Conservation (phyloP, 2,888 invertebrate species). For the Monoplex corrugatus region DNA sequence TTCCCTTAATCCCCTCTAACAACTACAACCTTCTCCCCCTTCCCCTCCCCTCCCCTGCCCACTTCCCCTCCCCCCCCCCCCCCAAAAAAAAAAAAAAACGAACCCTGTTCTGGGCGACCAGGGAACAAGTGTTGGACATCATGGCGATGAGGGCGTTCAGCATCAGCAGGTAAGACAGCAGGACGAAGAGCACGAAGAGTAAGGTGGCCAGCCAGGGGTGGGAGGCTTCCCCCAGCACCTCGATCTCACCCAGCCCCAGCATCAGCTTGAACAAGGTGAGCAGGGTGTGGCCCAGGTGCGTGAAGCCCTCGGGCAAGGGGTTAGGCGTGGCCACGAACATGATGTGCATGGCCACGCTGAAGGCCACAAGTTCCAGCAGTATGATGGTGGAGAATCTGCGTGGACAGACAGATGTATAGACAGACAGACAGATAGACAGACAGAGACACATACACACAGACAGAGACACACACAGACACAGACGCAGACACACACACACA, state of each 20-base stretch:
- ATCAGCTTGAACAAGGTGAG: slow-evolving; percentile 70
- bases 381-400: slow-evolving; percentile 65
- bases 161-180: slow-evolving; percentile 70
- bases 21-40: no score
- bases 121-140: slow-evolving; percentile 72
- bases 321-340: slow-evolving; percentile 60
- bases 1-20: no score
- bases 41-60: no score
- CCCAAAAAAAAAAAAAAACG: not conserved
- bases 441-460: not conserved
- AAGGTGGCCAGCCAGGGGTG: slow-evolving; percentile 66
- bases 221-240: slow-evolving; percentile 60
- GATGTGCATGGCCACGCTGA: slow-evolving; percentile 69
- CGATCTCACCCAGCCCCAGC: slow-evolving; percentile 68
- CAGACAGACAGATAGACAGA: not conserved
- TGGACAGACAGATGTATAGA: not conserved
- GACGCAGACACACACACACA: not conserved
- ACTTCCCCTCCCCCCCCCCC: no score
- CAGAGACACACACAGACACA: not conserved
- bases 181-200: slow-evolving; percentile 65
- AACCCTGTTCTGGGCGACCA: slow-evolving; percentile 66
- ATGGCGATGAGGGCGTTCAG: slow-evolving; percentile 73
- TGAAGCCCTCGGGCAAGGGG: slow-evolving; percentile 57
- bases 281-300: slow-evolving; percentile 61
- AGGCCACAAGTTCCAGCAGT: slow-evolving; percentile 64